Evolutionary conservation across 2,113 vertebrate genomes (phyloP).

Genomic region (Semicossyphus pulcher): DNA sequence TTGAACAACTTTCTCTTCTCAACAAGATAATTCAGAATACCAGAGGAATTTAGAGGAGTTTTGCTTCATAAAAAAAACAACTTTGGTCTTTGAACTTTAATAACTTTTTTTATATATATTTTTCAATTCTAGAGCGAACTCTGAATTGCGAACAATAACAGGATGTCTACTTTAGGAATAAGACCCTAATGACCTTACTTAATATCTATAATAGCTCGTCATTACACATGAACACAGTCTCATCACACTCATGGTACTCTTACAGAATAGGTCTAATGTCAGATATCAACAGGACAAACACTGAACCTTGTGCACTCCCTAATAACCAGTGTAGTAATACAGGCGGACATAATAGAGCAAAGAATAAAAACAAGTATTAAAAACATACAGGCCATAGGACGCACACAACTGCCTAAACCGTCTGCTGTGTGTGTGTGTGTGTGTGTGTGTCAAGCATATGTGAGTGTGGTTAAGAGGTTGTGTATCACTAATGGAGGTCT

Average conservation of each 20-base stretch:
- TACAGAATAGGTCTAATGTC: no score
- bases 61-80: background rate
- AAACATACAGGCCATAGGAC: background rate
- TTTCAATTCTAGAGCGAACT: background rate
- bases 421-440: background rate
- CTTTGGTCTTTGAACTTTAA: background rate
- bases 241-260: no score
- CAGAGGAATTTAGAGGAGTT: background rate
- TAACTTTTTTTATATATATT: background rate
- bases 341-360: background rate
- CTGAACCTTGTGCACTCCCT: no score
- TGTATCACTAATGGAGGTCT: conserved; percentile 39
- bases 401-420: background rate
- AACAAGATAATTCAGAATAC: background rate
- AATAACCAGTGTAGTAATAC: no score
- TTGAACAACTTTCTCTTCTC: background rate
- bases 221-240: conserved; percentile 2
- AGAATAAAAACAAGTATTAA: background rate
- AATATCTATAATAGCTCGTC: background rate
- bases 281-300: no score
- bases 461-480: conserved; percentile 18
- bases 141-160: background rate
- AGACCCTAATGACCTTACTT: background rate
- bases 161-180: background rate
- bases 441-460: background rate